phyloP scores from a whole-genome alignment of 2,888 invertebrate species.

The Carabus problematicus region DNA sequence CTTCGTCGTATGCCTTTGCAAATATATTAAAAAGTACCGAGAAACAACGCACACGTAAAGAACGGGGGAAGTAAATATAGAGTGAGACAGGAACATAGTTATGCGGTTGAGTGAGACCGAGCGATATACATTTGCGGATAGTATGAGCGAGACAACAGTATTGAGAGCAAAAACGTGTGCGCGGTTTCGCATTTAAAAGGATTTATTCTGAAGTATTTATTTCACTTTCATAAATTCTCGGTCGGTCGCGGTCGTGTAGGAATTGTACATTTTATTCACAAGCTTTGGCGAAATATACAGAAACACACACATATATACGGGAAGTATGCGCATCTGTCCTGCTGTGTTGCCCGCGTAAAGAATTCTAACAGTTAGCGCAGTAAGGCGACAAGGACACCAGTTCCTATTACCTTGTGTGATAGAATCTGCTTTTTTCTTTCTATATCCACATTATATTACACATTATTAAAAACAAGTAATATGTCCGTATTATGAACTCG shows the following conservation, averaged over 20 bases:
- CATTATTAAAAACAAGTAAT: too few relatives aligned
- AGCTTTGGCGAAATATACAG: not conserved
- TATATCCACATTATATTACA: too few relatives aligned
- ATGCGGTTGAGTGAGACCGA: not conserved
- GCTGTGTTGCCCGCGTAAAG: too few relatives aligned
- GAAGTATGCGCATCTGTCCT: too few relatives aligned
- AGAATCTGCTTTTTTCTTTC: too few relatives aligned
- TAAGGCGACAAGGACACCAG: too few relatives aligned
- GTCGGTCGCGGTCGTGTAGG: conserved; percentile 28
- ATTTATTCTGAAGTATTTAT: conserved; percentile 45
- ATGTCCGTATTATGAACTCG: too few relatives aligned
- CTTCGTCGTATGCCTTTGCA: conserved; percentile 28
- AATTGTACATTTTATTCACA: conserved; percentile 38
- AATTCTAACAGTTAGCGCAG: too few relatives aligned
- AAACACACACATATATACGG: too few relatives aligned
- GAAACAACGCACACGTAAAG: conserved; percentile 25
- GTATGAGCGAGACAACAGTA: conserved; percentile 6
- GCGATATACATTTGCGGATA: not conserved
- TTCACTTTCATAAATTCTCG: conserved; percentile 43
- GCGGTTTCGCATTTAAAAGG: conserved; percentile 39
- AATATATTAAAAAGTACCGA: conserved; percentile 34
- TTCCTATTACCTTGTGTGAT: too few relatives aligned
- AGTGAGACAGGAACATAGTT: not conserved
- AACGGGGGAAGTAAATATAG: conserved; percentile 24
- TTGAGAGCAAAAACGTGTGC: conserved; percentile 9